These are phyloP conservation scores for Trilocha varians DNA, from an alignment of 2,888 invertebrate species.

Conservation along the genomic window DNA sequence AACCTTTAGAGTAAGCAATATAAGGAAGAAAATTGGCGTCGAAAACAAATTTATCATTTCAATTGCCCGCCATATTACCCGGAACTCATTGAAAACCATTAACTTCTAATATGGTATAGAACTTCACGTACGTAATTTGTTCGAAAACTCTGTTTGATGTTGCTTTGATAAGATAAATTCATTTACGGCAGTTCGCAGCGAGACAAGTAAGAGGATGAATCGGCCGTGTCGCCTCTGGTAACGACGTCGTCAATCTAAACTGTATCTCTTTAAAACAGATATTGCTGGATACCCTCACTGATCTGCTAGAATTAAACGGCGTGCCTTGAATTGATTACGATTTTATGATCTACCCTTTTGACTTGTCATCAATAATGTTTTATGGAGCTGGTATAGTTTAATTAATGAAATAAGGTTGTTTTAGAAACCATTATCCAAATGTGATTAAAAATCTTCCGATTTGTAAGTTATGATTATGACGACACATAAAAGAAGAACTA, in stretches of 20 bases:
- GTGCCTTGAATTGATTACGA: neutral
- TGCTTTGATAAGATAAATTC: slow-evolving; percentile 67
- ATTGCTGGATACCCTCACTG: slow-evolving; percentile 10
- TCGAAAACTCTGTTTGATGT: slow-evolving; percentile 63
- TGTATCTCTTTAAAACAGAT: slow-evolving; percentile 23
- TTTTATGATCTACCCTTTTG: neutral
- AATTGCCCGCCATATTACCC: too few species aligned
- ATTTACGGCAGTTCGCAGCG: slow-evolving; percentile 51
- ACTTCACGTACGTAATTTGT: slow-evolving; percentile 65
- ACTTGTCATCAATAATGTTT: too few species aligned
- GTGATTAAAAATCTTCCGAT: too few species aligned
- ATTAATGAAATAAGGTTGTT: too few species aligned
- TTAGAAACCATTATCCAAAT: too few species aligned
- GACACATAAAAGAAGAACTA: too few species aligned
- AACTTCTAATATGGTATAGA: slow-evolving; percentile 53
- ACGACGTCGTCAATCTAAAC: slow-evolving; percentile 35
- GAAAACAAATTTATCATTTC: too few species aligned
- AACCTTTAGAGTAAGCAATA: too few species aligned
- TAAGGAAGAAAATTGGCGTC: too few species aligned
- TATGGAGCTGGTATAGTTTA: too few species aligned
- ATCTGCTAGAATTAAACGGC: slow-evolving; percentile 5
- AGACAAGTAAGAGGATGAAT: slow-evolving; percentile 26
- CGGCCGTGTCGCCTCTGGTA: slow-evolving; percentile 25
- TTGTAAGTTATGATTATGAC: too few species aligned
- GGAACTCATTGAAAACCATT: slow-evolving; percentile 14